phyloP scores from a whole-genome alignment of 2,113 vertebrate genomes.

The Tursiops truncatus region DNA sequence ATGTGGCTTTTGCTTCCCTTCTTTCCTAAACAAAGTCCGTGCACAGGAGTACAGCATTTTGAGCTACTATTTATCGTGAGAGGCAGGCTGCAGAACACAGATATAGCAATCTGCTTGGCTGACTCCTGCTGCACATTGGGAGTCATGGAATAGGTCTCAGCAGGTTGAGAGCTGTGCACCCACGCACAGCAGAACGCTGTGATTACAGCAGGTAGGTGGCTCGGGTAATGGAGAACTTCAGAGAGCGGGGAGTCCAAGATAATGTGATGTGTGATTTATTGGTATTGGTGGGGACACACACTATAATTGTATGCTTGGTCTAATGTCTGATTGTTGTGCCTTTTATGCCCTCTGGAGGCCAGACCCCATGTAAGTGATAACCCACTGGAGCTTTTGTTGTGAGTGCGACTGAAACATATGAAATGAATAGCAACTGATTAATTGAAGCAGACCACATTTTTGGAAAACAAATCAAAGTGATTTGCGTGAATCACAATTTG shows the following conservation, averaged over 20 bases:
- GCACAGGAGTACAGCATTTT: slow-evolving; percentile 46
- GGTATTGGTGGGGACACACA: slow-evolving; percentile 78
- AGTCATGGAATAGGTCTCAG: slow-evolving; percentile 78
- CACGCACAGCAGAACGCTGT: slow-evolving; percentile 76
- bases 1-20: neutral
- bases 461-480: slow-evolving; percentile 76
- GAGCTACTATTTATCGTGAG: slow-evolving; percentile 69
- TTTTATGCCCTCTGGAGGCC: slow-evolving; percentile 72
- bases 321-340: slow-evolving; percentile 73
- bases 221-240: slow-evolving; percentile 73
- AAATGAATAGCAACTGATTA: slow-evolving; percentile 73
- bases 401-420: slow-evolving; percentile 63
- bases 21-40: slow-evolving; percentile 43
- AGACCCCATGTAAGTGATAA: slow-evolving; percentile 64
- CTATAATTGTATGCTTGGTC: slow-evolving; percentile 75
- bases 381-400: slow-evolving; percentile 66
- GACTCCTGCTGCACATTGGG: slow-evolving; percentile 67
- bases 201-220: slow-evolving; percentile 83
- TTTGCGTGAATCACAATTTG: slow-evolving; percentile 72
- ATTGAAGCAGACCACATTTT: slow-evolving; percentile 61
- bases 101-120: slow-evolving; percentile 81
- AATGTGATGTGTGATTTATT: slow-evolving; percentile 81
- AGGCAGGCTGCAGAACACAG: slow-evolving; percentile 74
- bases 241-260: slow-evolving; percentile 79
- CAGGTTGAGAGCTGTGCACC: slow-evolving; percentile 80